These are phyloP conservation scores for Eupsilia transversa DNA, from an alignment of 2,888 invertebrate genomes.

Conservation along the genomic window DNA sequence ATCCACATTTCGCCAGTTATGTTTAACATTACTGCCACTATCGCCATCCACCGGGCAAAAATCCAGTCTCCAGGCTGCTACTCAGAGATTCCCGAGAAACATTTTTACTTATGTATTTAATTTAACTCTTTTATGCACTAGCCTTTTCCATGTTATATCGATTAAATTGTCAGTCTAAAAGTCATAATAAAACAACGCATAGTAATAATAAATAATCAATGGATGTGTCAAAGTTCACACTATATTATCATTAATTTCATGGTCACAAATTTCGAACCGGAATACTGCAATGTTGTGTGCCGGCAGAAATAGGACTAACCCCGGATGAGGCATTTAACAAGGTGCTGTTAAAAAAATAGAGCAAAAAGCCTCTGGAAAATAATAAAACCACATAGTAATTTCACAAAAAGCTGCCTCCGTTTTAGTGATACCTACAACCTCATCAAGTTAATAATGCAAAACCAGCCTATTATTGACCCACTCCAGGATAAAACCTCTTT, in stretches of 20 bases:
- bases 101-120: background rate
- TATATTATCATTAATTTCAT: background rate
- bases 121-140: background rate
- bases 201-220: background rate
- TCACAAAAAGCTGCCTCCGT: too few relatives aligned
- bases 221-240: background rate
- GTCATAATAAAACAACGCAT: background rate
- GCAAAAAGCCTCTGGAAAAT: background rate
- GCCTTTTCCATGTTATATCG: background rate
- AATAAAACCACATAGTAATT: background rate
- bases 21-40: too few relatives aligned
- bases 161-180: background rate
- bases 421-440: background rate
- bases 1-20: background rate
- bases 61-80: background rate
- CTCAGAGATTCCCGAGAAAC: background rate
- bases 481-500: rapidly evolving
- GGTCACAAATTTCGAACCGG: constrained; percentile 16
- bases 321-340: constrained; percentile 28
- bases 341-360: background rate
- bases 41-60: background rate
- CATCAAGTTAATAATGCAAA: background rate
- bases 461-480: background rate
- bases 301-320: background rate
- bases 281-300: background rate